Evolutionary conservation across 2,888 invertebrate species (phyloP), one percentile per base, ranked within the genome.

Genomic region (Geophilus truncorum): DNA sequence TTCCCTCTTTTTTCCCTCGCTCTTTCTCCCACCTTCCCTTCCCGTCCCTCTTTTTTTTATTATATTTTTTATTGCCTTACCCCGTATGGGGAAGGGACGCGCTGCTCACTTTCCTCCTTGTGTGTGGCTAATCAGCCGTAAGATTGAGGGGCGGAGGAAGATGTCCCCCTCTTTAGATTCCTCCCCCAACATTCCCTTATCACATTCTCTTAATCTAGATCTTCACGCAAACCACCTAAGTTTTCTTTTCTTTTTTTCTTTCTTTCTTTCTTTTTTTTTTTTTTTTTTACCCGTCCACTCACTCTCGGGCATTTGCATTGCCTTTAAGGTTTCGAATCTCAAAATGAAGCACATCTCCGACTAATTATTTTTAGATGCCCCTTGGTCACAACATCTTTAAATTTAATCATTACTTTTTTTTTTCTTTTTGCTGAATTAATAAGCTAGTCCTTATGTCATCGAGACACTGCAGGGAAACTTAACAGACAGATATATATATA

Each of bases 11-110:
- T n/a, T n/a, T 45, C 45, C 12, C 45, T 40, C 45, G 15, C 40
- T 78, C 78, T 36, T 23, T 45, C 78, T 78, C 78, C 45, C 51
- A 21, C 40, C 45, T n/a, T 78, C 78, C 45, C 78, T 45, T 40
- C 40, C 23, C 45, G 36, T 45, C 78, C 45, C 51, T 45, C 36
- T 78, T 40, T 77, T 32, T 77, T 77, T 77, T 15, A 15, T 77
- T 77, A 21, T 36, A 25, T 75, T 57, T 32, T 32, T 75, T 75
- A 75, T 75, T 32, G 75, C 75, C 28, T 75, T 77, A 32, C 77
- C 77, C 77, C 77, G 34, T 77, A 21, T 77, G 77, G 34, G 77
- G 32, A 77, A 32, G 70, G 70, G 70, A 70, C 70, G 25, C 70
- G 70, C 70, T 70, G 70, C 70, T 70, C 70, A 70, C 70, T 70